Conservation (phyloP, 2,113 vertebrate species). For the Paratilapia polleni region DNA sequence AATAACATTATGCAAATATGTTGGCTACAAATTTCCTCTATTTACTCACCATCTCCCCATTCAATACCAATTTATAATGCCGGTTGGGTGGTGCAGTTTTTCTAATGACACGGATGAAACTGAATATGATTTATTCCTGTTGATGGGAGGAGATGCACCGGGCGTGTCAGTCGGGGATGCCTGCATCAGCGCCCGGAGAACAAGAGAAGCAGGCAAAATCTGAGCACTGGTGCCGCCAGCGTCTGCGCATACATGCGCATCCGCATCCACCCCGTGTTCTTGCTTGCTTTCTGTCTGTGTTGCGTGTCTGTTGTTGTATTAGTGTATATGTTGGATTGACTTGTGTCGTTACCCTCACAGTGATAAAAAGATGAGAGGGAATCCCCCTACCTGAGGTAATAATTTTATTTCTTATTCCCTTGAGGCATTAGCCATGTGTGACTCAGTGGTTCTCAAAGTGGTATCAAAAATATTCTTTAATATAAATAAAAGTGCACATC, state of each 20-base stretch:
- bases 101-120: constrained; percentile 56
- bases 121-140: constrained; percentile 37
- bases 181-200: constrained; percentile 15
- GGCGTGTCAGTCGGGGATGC: constrained; percentile 55
- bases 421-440: neutral
- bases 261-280: neutral
- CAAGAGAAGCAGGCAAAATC: constrained; percentile 16
- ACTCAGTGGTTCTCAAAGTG: neutral
- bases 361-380: neutral
- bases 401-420: neutral
- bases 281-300: neutral
- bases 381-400: neutral
- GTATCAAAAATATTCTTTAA: neutral
- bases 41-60: constrained; percentile 4
- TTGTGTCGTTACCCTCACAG: neutral
- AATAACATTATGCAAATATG: constrained; percentile 66
- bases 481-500: neutral
- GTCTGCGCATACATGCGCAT: neutral
- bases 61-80: constrained; percentile 37
- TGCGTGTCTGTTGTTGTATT: neutral
- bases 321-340: neutral
- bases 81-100: constrained; percentile 38
- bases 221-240: neutral
- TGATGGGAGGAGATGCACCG: constrained; percentile 58
- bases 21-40: constrained; percentile 31